phyloP scores from a whole-genome alignment of 2,113 vertebrate species.

The Grallaria varia region DNA sequence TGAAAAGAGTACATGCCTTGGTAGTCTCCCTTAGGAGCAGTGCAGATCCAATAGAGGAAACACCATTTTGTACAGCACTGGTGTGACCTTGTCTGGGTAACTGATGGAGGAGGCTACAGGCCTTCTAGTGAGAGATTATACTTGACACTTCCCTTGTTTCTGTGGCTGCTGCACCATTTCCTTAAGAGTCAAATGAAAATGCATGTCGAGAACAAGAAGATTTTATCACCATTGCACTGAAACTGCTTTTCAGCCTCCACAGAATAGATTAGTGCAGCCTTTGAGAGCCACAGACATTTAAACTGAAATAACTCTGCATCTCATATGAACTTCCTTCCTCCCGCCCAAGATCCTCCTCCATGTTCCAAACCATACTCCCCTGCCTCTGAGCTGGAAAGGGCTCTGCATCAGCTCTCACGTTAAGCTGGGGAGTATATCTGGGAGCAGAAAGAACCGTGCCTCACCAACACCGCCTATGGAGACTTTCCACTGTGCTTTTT shows the following conservation, averaged over 20 bases:
- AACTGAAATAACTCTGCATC: background rate
- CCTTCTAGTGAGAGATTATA: background rate
- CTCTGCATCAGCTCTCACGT: background rate
- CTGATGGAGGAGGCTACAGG: background rate
- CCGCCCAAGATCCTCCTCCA: background rate
- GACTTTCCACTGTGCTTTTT: too few species aligned
- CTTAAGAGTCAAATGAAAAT: background rate
- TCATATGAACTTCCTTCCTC: background rate
- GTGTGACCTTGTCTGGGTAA: background rate
- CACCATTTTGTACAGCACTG: background rate
- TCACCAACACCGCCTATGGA: too few species aligned
- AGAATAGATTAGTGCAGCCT: background rate
- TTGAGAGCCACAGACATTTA: background rate
- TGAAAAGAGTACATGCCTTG: accelerated
- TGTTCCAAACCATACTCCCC: background rate
- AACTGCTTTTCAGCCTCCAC: background rate
- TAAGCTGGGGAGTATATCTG: background rate
- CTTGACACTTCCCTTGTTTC: background rate
- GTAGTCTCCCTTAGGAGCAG: background rate
- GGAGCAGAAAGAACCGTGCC: too few species aligned
- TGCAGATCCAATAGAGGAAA: background rate
- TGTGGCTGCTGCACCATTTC: background rate
- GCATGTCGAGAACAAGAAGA: background rate
- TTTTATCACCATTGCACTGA: background rate
- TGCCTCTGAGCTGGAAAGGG: background rate